Percentiles rank a stretch among this genome's conserved stretches.
phyloP scores from a whole-genome alignment of 2,113 vertebrate genomes.

The Hippoglossus stenolepis region DNA sequence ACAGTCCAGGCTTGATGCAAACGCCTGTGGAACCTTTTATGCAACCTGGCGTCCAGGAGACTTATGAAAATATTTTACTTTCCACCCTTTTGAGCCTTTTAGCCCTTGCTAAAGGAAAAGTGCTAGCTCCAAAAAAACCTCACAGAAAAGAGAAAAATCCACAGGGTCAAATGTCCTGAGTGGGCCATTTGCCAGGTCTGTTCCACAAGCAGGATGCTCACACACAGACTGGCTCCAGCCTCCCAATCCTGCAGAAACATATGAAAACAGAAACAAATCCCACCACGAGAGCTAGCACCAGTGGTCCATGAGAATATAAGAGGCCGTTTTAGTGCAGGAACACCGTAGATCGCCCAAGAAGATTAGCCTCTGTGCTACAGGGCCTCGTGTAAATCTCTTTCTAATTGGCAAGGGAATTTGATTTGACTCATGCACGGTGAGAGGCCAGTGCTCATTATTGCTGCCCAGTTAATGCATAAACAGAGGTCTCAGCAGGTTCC shows the following conservation, averaged over 20 bases:
- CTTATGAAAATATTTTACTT: conserved; percentile 98
- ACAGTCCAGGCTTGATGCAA: conserved; percentile 89
- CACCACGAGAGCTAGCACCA: conserved; percentile 66
- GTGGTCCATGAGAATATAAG: conserved; percentile 74
- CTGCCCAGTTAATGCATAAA: conserved; percentile 76
- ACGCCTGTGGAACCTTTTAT: conserved; percentile 95
- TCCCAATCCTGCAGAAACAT: conserved; percentile 72
- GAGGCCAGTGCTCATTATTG: conserved; percentile 72
- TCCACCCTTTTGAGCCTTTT: conserved; percentile 93
- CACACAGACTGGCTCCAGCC: conserved; percentile 73
- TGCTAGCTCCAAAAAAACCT: conserved; percentile 73
- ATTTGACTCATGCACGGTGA: conserved; percentile 75
- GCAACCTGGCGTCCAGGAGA: conserved; percentile 93
- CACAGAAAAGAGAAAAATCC: conserved; percentile 76
- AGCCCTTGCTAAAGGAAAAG: conserved; percentile 79
- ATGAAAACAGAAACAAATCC: conserved; percentile 81
- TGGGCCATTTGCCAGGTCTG: conserved; percentile 80
- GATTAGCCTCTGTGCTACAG: conserved; percentile 72
- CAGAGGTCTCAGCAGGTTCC: conserved; percentile 72
- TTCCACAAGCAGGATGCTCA: conserved; percentile 74
- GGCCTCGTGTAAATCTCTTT: conserved; percentile 78
- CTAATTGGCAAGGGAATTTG: conserved; percentile 80
- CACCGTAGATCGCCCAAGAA: conserved; percentile 72
- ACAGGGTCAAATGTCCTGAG: conserved; percentile 82
- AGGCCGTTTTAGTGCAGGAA: conserved; percentile 71